Evolutionary conservation across 2,888 invertebrate species (phyloP).

Genomic region (Lissonota sp.): DNA sequence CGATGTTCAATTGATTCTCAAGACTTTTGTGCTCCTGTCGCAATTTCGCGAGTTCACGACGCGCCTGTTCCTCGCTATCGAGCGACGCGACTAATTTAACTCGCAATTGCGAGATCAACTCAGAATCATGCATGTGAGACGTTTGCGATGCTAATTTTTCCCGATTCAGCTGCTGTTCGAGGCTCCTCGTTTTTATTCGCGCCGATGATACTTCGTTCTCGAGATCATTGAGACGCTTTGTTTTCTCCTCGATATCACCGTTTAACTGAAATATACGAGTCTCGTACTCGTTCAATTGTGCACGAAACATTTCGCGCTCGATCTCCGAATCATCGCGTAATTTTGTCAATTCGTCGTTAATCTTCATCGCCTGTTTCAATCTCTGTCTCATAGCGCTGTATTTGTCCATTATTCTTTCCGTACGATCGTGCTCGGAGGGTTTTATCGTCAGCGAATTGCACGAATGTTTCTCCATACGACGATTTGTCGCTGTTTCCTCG

Average conservation of each 20-base stretch:
- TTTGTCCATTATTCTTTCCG: conserved; percentile 70
- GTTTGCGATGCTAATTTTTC: conserved; percentile 72
- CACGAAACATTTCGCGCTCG: conserved; percentile 77
- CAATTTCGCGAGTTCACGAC: conserved; percentile 86
- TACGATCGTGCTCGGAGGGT: conserved; percentile 68
- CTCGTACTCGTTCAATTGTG: conserved; percentile 80
- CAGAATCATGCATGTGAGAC: conserved; percentile 76
- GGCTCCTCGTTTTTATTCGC: conserved; percentile 72
- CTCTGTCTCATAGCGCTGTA: conserved; percentile 68
- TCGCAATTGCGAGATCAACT: conserved; percentile 77
- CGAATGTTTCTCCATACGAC: conserved; percentile 60
- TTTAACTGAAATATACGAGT: conserved; percentile 79
- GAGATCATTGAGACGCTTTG: conserved; percentile 72
- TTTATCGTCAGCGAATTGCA: conserved; percentile 69
- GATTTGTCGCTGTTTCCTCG: conserved; percentile 67
- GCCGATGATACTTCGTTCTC: conserved; percentile 77
- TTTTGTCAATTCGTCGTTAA: conserved; percentile 76
- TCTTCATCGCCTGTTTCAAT: conserved; percentile 73
- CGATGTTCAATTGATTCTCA: conserved; percentile 80
- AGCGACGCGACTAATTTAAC: conserved; percentile 86
- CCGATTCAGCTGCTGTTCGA: conserved; percentile 76
- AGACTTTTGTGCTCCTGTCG: conserved; percentile 85
- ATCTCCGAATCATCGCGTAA: conserved; percentile 78
- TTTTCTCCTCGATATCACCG: conserved; percentile 77
- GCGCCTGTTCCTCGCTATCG: conserved; percentile 87